Percentiles rank a stretch among this genome's conserved stretches.
These are phyloP conservation scores for Peribatodes rhomboidaria DNA, from an alignment of 2,888 invertebrate species.

Conservation along the genomic window DNA sequence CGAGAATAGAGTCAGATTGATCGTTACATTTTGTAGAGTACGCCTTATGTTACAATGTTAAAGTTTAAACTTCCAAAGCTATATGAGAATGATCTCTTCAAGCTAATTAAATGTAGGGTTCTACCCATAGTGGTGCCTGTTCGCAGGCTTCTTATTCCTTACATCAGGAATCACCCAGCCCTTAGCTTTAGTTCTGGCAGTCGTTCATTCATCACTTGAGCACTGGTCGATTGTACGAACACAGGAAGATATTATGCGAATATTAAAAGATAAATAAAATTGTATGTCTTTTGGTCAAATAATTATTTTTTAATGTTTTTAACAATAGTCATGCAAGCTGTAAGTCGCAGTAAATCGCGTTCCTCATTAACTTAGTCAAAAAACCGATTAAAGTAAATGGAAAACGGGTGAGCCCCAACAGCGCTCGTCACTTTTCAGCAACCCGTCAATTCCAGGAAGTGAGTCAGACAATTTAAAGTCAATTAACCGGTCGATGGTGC, in stretches of 20 bases:
- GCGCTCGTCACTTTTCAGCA: conserved; percentile 33
- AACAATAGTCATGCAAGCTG: too few species aligned
- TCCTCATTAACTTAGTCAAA: background rate
- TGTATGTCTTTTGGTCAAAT: too few species aligned
- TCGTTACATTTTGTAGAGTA: background rate
- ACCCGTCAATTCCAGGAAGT: conserved; percentile 54
- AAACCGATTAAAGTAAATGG: conserved; percentile 5
- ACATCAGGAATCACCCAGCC: too few species aligned
- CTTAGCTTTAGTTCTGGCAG: too few species aligned
- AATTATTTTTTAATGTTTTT: too few species aligned
- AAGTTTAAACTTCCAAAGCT: background rate
- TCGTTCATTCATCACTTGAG: too few species aligned
- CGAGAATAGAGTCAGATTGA: background rate
- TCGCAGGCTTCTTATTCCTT: too few species aligned
- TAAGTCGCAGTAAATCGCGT: background rate
- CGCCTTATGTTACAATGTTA: too few species aligned
- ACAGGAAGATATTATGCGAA: too few species aligned
- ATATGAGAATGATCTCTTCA: background rate
- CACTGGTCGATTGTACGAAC: too few species aligned
- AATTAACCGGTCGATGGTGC: conserved; percentile 72
- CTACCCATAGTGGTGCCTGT: too few species aligned
- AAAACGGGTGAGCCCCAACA: background rate
- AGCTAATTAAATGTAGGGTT: background rate
- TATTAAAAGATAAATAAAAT: too few species aligned
- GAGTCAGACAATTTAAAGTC: conserved; percentile 68